Percentiles rank a stretch among this genome's conserved stretches.
These are phyloP conservation scores for Heliconius cydno DNA, from an alignment of 2,888 invertebrate genomes.

Conservation along the genomic window DNA sequence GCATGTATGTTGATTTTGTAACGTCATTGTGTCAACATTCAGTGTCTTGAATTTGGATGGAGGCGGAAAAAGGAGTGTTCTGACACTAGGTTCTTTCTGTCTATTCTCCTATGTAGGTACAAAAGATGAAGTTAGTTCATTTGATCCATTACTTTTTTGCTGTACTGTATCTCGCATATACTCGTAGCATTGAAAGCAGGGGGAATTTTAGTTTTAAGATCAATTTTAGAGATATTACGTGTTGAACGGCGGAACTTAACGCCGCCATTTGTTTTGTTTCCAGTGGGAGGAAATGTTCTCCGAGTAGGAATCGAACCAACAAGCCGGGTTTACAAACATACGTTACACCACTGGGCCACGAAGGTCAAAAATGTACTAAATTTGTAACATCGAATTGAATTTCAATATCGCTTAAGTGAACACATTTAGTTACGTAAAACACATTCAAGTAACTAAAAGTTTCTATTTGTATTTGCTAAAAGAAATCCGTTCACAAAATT, in stretches of 20 bases:
- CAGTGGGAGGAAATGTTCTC: no score
- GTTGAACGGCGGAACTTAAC: no score
- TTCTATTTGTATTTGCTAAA: background rate
- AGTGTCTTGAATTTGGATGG: background rate
- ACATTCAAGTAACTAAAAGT: background rate
- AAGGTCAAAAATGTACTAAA: no score
- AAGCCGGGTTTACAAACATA: no score
- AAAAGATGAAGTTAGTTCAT: background rate
- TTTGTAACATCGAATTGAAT: background rate
- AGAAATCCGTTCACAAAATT: background rate
- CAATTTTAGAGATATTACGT: no score
- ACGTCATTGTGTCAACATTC: background rate
- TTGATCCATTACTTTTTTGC: background rate
- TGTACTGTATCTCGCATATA: background rate
- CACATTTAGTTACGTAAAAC: no score
- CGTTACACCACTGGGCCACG: no score
- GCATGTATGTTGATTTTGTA: background rate
- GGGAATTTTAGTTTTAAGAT: background rate
- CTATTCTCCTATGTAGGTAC: background rate
- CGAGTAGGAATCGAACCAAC: no score
- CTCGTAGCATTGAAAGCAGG: background rate
- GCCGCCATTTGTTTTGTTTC: no score
- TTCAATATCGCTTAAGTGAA: conserved; percentile 14
- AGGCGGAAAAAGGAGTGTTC: background rate
- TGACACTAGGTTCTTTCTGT: background rate